Evolutionary conservation across 2,113 vertebrate species (phyloP).

Genomic region (Sebastes schlegelii): DNA sequence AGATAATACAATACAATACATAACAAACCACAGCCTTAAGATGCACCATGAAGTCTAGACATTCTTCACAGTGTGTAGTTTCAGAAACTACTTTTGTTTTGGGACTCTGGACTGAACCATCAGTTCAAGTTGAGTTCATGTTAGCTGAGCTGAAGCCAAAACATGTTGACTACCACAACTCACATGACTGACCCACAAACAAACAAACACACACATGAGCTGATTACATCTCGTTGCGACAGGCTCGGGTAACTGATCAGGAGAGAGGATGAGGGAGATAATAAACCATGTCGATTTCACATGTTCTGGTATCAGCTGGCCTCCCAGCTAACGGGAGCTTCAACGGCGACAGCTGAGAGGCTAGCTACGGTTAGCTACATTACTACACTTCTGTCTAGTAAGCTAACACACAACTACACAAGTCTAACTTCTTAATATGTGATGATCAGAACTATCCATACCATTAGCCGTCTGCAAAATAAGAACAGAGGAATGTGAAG

Average conservation of each 20-base stretch:
- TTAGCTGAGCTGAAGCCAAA: not conserved
- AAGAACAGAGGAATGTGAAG: slow-evolving; percentile 9
- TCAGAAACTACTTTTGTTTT: fast-evolving
- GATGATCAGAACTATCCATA: slow-evolving; percentile 16
- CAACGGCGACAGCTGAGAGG: slow-evolving; percentile 51
- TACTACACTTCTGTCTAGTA: not conserved
- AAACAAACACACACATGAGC: not conserved
- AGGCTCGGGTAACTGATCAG: not conserved
- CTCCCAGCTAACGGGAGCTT: slow-evolving; percentile 24
- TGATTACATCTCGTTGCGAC: not conserved
- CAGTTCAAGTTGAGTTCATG: not conserved
- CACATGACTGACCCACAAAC: slow-evolving; percentile 2
- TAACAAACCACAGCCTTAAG: not conserved
- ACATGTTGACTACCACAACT: slow-evolving; percentile 19
- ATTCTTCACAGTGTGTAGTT: not conserved
- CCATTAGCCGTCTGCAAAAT: not conserved
- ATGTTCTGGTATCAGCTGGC: slow-evolving; percentile 23
- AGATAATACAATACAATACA: not conserved
- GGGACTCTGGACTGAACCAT: not conserved
- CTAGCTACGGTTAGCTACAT: slow-evolving; percentile 35
- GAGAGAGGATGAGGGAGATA: not conserved
- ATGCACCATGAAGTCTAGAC: not conserved
- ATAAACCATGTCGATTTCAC: not conserved
- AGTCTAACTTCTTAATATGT: fast-evolving
- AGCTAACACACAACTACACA: not conserved